Percentiles rank a stretch among this genome's conserved stretches.
Evolutionary conservation across 2,888 invertebrate species (phyloP).

Genomic region (Ichneumon xanthorius): DNA sequence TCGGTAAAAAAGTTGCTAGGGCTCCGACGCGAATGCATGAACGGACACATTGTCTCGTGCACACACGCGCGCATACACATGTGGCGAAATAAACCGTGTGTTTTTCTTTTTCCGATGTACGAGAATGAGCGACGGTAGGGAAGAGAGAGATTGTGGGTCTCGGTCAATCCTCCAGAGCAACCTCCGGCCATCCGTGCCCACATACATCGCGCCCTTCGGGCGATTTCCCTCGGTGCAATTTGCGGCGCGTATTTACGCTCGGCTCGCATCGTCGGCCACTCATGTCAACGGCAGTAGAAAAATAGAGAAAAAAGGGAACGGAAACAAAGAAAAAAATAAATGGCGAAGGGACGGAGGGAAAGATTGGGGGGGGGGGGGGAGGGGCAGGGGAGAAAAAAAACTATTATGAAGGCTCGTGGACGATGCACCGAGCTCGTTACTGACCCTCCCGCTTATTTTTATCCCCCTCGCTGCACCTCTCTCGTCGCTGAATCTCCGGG

Average conservation of each 20-base stretch:
- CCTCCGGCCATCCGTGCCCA: constrained; percentile 24
- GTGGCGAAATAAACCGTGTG: constrained; percentile 14
- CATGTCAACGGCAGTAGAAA: constrained; percentile 50
- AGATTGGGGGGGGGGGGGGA: neutral
- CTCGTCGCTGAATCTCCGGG: constrained; percentile 1
- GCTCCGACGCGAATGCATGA: neutral
- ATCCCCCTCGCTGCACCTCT: constrained; percentile 14
- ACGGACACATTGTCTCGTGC: neutral
- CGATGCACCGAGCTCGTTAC: constrained; percentile 55
- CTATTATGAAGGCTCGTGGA: constrained; percentile 48
- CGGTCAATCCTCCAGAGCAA: constrained; percentile 43
- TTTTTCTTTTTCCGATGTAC: constrained; percentile 12
- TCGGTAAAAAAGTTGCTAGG: neutral
- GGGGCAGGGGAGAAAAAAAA: constrained; percentile 26
- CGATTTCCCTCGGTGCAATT: constrained; percentile 59
- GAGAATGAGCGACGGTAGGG: neutral
- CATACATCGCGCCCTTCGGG: constrained; percentile 30
- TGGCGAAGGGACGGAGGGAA: neutral
- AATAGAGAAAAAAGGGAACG: constrained; percentile 19
- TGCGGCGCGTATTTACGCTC: constrained; percentile 60
- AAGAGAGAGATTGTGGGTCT: neutral
- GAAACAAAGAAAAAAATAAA: constrained; percentile 23
- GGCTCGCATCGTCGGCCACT: constrained; percentile 53
- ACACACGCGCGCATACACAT: neutral
- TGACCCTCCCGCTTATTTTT: constrained; percentile 60